Evolutionary conservation across 2,113 vertebrate genomes (phyloP).

Genomic region (Callithrix jacchus): DNA sequence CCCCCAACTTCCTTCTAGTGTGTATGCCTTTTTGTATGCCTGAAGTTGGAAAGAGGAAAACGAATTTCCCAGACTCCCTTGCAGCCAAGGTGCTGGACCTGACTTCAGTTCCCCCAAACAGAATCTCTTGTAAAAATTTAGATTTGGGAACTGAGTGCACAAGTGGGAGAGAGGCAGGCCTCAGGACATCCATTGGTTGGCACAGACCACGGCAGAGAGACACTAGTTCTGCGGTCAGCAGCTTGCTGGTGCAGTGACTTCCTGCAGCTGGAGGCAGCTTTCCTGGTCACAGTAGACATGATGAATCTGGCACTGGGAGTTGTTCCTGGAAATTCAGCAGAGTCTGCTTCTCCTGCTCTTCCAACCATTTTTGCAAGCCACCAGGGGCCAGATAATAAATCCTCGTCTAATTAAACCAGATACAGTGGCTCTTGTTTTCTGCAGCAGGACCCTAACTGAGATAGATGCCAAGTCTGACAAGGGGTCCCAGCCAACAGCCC

Average conservation of each 20-base stretch:
- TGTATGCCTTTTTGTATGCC: neutral
- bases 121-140: neutral
- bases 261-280: neutral
- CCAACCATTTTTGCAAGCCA: constrained; percentile 29
- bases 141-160: constrained; percentile 41
- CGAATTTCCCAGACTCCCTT: constrained; percentile 39
- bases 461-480: neutral
- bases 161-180: neutral
- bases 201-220: neutral
- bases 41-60: constrained; percentile 38
- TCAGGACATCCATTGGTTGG: neutral
- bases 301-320: constrained; percentile 1
- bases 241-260: neutral
- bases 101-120: constrained; percentile 8
- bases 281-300: neutral
- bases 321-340: constrained; percentile 45
- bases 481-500: neutral
- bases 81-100: neutral
- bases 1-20: neutral
- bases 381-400: constrained; percentile 27
- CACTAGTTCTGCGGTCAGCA: neutral
- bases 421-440: constrained; percentile 3
- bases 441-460: constrained; percentile 7
- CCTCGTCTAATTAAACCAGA: constrained; percentile 39
- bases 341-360: constrained; percentile 26